Evolutionary conservation across 2,888 invertebrate species (phyloP).

Genomic region (Malthinus flaveolus): DNA sequence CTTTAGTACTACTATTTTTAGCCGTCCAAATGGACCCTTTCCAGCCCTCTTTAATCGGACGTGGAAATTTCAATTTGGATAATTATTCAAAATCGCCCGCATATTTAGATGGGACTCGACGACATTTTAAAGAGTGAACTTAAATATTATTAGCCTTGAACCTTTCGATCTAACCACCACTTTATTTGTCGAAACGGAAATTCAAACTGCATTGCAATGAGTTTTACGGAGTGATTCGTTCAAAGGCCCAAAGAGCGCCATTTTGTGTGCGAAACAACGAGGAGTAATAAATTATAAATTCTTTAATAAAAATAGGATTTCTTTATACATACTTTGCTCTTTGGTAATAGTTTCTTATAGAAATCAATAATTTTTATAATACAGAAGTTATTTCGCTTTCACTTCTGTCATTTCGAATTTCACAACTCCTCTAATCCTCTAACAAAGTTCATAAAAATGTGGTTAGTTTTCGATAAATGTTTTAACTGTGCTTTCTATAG

Average conservation of each 20-base stretch:
- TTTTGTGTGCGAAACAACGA: too few relatives aligned
- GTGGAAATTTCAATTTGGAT: constrained; percentile 14
- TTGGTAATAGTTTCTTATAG: not conserved
- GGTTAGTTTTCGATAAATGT: not conserved
- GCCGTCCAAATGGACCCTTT: too few relatives aligned
- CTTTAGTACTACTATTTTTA: too few relatives aligned
- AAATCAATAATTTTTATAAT: not conserved
- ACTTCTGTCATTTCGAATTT: not conserved
- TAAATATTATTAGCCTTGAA: constrained; percentile 20
- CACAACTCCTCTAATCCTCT: not conserved
- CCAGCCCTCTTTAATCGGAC: too few relatives aligned
- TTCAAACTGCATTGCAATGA: constrained; percentile 10
- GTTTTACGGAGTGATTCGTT: constrained; percentile 8
- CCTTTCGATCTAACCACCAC: not conserved
- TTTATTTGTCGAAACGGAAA: constrained; percentile 13
- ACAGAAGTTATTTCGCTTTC: not conserved
- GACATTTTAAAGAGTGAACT: constrained; percentile 1
- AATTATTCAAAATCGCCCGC: not conserved
- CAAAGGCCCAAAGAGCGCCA: not conserved
- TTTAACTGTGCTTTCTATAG: not conserved
- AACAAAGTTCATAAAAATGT: not conserved
- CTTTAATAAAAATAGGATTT: not conserved
- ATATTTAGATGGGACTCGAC: constrained; percentile 1
- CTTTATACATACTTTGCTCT: not conserved
- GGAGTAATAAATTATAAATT: too few relatives aligned